Evolutionary conservation across 2,113 vertebrate species (phyloP), one percentile per base, ranked within the genome.

Genomic region (Symphodus melops): DNA sequence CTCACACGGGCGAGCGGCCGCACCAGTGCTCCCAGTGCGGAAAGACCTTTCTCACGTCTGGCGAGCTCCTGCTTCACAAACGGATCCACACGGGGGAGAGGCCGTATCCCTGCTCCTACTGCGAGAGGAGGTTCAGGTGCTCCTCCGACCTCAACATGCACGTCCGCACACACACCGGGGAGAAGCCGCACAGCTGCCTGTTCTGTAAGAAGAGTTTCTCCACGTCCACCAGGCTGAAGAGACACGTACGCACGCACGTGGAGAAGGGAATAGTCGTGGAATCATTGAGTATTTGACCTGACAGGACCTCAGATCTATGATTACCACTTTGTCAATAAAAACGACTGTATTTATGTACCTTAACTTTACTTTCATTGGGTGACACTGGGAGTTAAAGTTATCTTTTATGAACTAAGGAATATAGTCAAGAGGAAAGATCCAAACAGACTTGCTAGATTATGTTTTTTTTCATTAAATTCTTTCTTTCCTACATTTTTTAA

Each of bases 21-120:
- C 86, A 89, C 46, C 71, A 58, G 49, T 92, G 91, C 66, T n/a
- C 77, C 8, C 84, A 84, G 62, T 92, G 91, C 3, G 66, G 72
- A 5, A 92, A 92, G 63, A 85, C 83, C 11, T 91, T 92, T 77
- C 77, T 91, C 14, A 89, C 88, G 1, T 89, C 91, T 0, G 81
- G 91, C 0, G 91, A 91, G 68, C 85, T 92, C 33, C 89, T 89
- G 1, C 80, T 91, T 2, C 91, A 91, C 82, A 79, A 52, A 7
- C 81, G 88, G 11, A 81, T 80, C 41, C 90, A 90, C 82, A 89
- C 88, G 0, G 87, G 87, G 16, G 90, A 91, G 49, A 68, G 53
- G 48, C 89, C 90, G 1, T 92, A 88, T 17, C 68, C 86, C 65
- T 91, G 91, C 82, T 82, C 83, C 52, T 55, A 61, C 65, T 85